Base-by-base conservation (phyloP, 2,113 vertebrate species). In the Cyprinodon brontotheroides region DNA sequence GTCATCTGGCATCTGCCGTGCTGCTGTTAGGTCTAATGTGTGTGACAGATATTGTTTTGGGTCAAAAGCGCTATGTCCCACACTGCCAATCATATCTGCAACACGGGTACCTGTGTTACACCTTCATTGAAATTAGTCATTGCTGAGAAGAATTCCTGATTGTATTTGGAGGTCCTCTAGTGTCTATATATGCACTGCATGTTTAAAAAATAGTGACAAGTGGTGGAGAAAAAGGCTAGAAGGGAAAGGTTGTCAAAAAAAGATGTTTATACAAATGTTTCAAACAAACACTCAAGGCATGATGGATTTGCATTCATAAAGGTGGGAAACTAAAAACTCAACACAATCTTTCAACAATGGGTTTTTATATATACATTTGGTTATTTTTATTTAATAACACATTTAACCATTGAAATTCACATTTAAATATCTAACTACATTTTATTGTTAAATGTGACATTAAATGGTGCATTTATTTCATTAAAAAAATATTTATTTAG, bases 11-110 rank as follows among this genome's bases (percentile, higher is more conserved):
- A 65, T 71, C 67, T 78, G 47, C 68, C 72, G 64, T 68, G 61
- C 69, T 65, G 75, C 69, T 57, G 45, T 68, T 70, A 57, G 69
- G 72, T 64, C 69, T 53, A 64, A 78, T 7, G 72, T 80, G 62
- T 69, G 53, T 73, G 84, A 67, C 84, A 70, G 64, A 81, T 72
- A 71, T 86, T 86, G 74, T 89, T 89, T 82, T 74, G 86, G 76
- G 84, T 86, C 71, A 86, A 73, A 80, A 74, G 65, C 59, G 62
- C 4, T 11, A 43, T 70, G 72, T 36, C 40, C 74, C 61, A 47
- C 6, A 61, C 10, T 85, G 86, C 86, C 86, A 89, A 15, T 86
- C 86, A 87, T 29, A 64, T 11, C 73, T 57, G 45, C 57, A 78
- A 64, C 37, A 70, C 53, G 1, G 22, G 10, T 63, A 80, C 73